These are phyloP conservation scores for Gopherus flavomarginatus DNA, from an alignment of 2,113 vertebrate genomes.

Conservation along the genomic window DNA sequence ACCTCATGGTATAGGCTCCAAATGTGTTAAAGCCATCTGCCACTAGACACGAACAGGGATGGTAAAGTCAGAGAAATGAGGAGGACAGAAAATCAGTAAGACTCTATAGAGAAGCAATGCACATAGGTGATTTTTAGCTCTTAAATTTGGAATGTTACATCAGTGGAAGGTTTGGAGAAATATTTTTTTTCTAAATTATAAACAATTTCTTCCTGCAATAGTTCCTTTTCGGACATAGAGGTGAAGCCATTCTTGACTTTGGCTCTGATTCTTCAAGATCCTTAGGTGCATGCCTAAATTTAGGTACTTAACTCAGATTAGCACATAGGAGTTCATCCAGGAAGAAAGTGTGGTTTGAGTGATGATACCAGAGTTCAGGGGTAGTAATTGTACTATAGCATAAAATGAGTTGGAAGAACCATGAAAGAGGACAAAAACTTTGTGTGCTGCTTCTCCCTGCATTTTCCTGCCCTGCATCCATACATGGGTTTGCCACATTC, in stretches of 20 bases:
- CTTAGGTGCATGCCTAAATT: background rate
- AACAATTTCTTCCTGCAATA: background rate
- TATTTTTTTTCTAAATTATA: background rate
- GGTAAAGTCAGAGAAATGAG: background rate
- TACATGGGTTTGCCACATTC: background rate
- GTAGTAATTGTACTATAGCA: background rate
- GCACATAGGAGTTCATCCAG: background rate
- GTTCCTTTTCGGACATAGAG: background rate
- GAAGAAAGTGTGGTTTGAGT: background rate
- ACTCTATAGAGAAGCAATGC: fast-evolving
- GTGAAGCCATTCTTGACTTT: background rate
- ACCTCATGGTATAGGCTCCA: background rate
- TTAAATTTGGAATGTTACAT: background rate
- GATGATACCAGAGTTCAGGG: background rate
- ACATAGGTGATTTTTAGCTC: fast-evolving
- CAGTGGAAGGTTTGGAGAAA: background rate
- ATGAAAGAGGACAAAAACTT: background rate
- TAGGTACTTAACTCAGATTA: background rate
- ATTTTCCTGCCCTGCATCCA: background rate
- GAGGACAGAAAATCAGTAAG: background rate
- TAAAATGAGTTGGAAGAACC: background rate
- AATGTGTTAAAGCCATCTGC: fast-evolving
- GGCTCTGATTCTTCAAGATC: background rate
- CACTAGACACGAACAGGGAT: background rate
- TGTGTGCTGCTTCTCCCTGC: background rate